phyloP scores from a whole-genome alignment of 2,797 vertebrate genomes.

The Sebastes goodei region DNA sequence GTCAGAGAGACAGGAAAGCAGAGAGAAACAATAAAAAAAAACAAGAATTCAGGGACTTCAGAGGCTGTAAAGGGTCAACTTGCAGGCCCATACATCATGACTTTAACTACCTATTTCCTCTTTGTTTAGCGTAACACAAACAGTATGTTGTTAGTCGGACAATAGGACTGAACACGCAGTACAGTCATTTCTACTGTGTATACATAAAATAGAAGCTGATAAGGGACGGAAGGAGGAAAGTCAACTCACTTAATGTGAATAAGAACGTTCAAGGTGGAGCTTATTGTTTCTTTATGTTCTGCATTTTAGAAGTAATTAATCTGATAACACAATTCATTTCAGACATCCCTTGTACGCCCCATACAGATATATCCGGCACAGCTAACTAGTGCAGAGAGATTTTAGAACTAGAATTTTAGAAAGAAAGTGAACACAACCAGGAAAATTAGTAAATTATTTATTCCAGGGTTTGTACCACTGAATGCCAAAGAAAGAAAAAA shows the following conservation, averaged over 20 bases:
- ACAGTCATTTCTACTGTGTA: not conserved
- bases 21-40: constrained; percentile 12
- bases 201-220: not conserved
- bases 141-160: not conserved
- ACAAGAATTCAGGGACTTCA: not conserved
- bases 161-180: not conserved
- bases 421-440: not conserved
- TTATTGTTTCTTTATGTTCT: not conserved
- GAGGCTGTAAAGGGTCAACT: not conserved
- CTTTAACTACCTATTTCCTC: constrained; percentile 23
- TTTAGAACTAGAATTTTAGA: not conserved
- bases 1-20: constrained; percentile 55
- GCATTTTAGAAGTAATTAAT: constrained; percentile 1
- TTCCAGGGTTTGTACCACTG: not conserved
- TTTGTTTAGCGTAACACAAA: constrained; percentile 12
- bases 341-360: not conserved
- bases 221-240: not conserved
- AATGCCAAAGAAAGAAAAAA: not conserved
- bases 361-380: not conserved
- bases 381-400: not conserved
- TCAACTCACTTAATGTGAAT: not conserved
- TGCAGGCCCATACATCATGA: not conserved
- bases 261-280: not conserved
- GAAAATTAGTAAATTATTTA: constrained; percentile 25
- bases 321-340: not conserved